Evolutionary conservation across 2,888 invertebrate species (phyloP).

Genomic region (Tanypteryx hageni): DNA sequence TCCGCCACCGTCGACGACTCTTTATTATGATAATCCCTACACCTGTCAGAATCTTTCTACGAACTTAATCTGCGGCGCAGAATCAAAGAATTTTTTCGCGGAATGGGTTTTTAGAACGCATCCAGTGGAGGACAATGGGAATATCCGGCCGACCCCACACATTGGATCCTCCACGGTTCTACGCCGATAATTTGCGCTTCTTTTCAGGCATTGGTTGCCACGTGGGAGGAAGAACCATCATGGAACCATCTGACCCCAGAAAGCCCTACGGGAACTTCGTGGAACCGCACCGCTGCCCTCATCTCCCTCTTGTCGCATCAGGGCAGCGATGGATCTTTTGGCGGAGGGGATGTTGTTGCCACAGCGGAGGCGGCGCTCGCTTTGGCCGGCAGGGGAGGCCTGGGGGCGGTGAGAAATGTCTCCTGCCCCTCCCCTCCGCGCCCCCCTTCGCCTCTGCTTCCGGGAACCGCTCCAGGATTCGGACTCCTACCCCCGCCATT

Average conservation of each 20-base stretch:
- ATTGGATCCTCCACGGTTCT: too few relatives aligned
- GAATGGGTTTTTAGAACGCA: too few relatives aligned
- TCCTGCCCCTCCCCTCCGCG: conserved; percentile 74
- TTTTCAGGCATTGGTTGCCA: conserved; percentile 84
- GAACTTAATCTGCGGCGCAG: too few relatives aligned
- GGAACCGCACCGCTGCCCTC: conserved; percentile 88
- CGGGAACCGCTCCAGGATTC: conserved; percentile 76
- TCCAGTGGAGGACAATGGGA: too few relatives aligned
- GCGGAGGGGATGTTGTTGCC: conserved; percentile 81
- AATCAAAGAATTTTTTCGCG: too few relatives aligned
- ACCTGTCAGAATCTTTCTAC: too few relatives aligned
- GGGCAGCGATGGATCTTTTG: conserved; percentile 87
- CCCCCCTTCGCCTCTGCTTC: conserved; percentile 72
- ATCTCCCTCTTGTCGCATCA: conserved; percentile 86
- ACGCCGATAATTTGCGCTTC: too few relatives aligned
- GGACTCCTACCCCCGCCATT: neutral
- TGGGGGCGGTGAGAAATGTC: conserved; percentile 82
- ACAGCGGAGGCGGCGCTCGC: conserved; percentile 90
- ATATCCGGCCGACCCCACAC: too few relatives aligned
- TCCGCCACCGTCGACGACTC: too few relatives aligned
- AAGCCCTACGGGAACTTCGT: conserved; percentile 76
- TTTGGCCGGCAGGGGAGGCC: conserved; percentile 78
- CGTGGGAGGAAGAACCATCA: conserved; percentile 78
- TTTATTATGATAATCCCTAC: too few relatives aligned
- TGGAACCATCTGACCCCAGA: conserved; percentile 71